Evolutionary conservation across 2,888 invertebrate genomes (phyloP).

Genomic region (Rhamphomyia laevipes): DNA sequence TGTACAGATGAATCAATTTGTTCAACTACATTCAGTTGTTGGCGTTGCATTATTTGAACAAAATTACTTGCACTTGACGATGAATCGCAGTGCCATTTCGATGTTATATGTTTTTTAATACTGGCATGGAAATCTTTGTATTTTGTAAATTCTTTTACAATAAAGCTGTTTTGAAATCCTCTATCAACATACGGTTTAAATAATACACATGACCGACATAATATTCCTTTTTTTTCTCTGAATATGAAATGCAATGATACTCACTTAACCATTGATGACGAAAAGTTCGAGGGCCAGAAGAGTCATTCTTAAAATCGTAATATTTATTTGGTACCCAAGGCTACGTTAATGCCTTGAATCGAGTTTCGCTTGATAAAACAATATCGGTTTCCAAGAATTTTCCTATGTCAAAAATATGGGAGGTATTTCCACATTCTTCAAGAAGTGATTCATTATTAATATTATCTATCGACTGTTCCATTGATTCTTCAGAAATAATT

Average conservation of each 20-base stretch:
- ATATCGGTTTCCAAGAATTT: not conserved
- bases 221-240: conserved; percentile 16
- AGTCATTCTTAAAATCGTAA: conserved; percentile 1
- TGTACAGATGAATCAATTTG: conserved; percentile 9
- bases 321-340: not conserved
- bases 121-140: conserved; percentile 21
- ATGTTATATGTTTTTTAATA: conserved; percentile 17
- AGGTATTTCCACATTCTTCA: not conserved
- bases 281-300: not conserved
- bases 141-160: conserved; percentile 18
- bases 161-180: conserved; percentile 20
- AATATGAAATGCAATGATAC: conserved; percentile 3
- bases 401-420: not conserved
- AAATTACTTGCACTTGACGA: conserved; percentile 20
- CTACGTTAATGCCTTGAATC: conserved; percentile 1
- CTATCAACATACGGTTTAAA: conserved; percentile 16
- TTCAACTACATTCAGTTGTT: conserved; percentile 10
- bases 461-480: too few relatives aligned
- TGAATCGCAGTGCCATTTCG: conserved; percentile 19
- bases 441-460: too few relatives aligned
- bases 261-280: conserved; percentile 3
- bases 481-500: too few relatives aligned
- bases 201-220: conserved; percentile 20
- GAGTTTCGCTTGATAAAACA: conserved; percentile 1
- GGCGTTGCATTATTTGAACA: conserved; percentile 7